Conservation (phyloP, 2,888 invertebrate genomes). For the Sinopyrophorus schimmeli region DNA sequence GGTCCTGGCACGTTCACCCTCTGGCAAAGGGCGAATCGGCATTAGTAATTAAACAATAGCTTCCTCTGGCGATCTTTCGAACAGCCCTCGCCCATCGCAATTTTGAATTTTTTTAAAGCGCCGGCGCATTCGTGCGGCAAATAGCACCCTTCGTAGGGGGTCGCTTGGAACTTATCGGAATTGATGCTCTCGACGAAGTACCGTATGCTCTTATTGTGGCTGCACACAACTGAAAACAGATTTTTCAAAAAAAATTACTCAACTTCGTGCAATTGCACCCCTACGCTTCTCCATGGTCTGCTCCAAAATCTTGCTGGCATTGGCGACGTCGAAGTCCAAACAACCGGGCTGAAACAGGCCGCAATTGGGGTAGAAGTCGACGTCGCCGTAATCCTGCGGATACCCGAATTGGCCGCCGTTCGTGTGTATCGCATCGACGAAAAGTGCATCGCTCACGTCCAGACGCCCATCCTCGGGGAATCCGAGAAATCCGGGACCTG, state of each 20-base stretch:
- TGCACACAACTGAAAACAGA: slow-evolving; percentile 27
- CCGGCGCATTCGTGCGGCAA: slow-evolving; percentile 12
- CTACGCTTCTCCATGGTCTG: slow-evolving; percentile 23
- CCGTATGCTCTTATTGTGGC: slow-evolving; percentile 19
- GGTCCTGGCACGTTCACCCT: too few species aligned
- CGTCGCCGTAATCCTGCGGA: slow-evolving; percentile 66
- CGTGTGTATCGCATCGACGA: slow-evolving; percentile 74
- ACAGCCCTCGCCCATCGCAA: slow-evolving; percentile 26
- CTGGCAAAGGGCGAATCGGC: slow-evolving; percentile 14
- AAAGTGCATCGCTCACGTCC: slow-evolving; percentile 65
- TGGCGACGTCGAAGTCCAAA: slow-evolving; percentile 22
- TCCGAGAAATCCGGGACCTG: slow-evolving; percentile 31
- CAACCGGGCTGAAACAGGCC: slow-evolving; percentile 72
- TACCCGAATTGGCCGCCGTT: slow-evolving; percentile 72
- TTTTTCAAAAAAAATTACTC: too few species aligned
- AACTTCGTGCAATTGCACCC: too few species aligned
- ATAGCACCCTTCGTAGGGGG: slow-evolving; percentile 11
- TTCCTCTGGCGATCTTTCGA: slow-evolving; percentile 15
- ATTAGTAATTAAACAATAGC: slow-evolving; percentile 22
- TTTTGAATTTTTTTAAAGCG: slow-evolving; percentile 9
- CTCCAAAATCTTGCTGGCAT: slow-evolving; percentile 10
- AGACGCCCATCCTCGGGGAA: slow-evolving; percentile 58
- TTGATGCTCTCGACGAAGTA: slow-evolving; percentile 26
- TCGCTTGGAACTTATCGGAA: slow-evolving; percentile 19
- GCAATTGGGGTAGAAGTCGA: slow-evolving; percentile 75